A percentile compares a stretch with the other conserved stretches of the same genome.
phyloP scores from a whole-genome alignment of 2,888 invertebrate species.

The Drosophila sordidapex region DNA sequence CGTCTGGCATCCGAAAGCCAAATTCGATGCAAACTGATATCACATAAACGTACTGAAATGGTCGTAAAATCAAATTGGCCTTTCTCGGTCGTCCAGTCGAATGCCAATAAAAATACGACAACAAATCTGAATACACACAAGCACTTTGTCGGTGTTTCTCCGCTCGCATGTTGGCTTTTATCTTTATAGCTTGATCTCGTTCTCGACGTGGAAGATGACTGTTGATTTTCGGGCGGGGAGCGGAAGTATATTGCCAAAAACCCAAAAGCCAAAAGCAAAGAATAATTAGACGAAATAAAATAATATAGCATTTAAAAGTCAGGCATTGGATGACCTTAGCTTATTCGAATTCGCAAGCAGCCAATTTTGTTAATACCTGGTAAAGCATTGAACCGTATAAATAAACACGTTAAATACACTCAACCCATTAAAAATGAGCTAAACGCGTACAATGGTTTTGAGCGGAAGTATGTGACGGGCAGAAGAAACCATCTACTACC shows the following conservation, averaged over 20 bases:
- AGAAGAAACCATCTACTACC: not conserved
- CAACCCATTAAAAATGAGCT: not conserved
- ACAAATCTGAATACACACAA: slow-evolving; percentile 51
- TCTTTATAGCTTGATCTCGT: slow-evolving; percentile 71
- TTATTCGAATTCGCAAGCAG: slow-evolving; percentile 9
- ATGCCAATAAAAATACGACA: slow-evolving; percentile 72
- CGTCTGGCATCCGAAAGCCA: slow-evolving; percentile 24
- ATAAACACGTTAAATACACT: not conserved
- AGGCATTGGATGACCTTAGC: slow-evolving; percentile 21
- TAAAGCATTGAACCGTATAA: not conserved
- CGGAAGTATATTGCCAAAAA: slow-evolving; percentile 19
- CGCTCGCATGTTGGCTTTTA: slow-evolving; percentile 49
- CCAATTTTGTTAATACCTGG: not conserved
- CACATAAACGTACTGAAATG: slow-evolving; percentile 53
- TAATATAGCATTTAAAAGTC: slow-evolving; percentile 36
- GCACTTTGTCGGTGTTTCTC: slow-evolving; percentile 67
- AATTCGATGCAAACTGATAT: slow-evolving; percentile 63
- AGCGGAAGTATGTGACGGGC: not conserved
- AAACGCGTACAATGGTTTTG: not conserved
- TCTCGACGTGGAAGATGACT: slow-evolving; percentile 45
- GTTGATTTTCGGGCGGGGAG: slow-evolving; percentile 12
- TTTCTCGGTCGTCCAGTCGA: slow-evolving; percentile 40
- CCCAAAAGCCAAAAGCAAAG: slow-evolving; percentile 13
- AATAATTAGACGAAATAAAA: slow-evolving; percentile 40
- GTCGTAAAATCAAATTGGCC: slow-evolving; percentile 72